Conservation (phyloP, 2,797 vertebrate species). For the Coccyzus lansbergi region DNA sequence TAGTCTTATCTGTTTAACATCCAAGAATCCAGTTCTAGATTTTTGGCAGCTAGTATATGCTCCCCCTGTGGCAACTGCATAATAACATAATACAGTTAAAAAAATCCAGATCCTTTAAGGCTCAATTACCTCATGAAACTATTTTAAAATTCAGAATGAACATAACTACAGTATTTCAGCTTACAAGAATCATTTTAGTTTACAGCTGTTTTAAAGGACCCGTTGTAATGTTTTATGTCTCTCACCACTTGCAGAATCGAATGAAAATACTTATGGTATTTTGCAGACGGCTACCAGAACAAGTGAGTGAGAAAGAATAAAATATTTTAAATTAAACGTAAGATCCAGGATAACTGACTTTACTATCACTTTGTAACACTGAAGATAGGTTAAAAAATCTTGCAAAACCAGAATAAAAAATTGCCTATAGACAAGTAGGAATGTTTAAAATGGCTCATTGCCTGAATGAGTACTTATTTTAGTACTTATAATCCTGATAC, state of each 20-base stretch:
- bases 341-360: not conserved
- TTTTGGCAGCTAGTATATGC: constrained; percentile 64
- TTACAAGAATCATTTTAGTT: constrained; percentile 66
- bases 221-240: constrained; percentile 42
- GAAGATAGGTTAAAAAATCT: not conserved
- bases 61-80: constrained; percentile 65
- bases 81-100: constrained; percentile 58
- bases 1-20: constrained; percentile 75
- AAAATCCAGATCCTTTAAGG: constrained; percentile 61
- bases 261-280: constrained; percentile 42
- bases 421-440: not conserved
- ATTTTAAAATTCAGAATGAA: constrained; percentile 64
- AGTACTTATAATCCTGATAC: not conserved
- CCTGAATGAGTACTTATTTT: not conserved
- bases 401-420: constrained; percentile 3
- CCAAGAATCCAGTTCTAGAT: constrained; percentile 66
- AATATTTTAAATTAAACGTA: not conserved
- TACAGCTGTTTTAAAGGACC: constrained; percentile 59
- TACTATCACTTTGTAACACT: not conserved
- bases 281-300: constrained; percentile 32
- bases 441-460: not conserved
- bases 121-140: constrained; percentile 63
- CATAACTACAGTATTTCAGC: constrained; percentile 55
- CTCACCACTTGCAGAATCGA: constrained; percentile 49
- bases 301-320: not conserved